phyloP scores from a whole-genome alignment of 2,113 vertebrate genomes.

The Capreolus pygargus region DNA sequence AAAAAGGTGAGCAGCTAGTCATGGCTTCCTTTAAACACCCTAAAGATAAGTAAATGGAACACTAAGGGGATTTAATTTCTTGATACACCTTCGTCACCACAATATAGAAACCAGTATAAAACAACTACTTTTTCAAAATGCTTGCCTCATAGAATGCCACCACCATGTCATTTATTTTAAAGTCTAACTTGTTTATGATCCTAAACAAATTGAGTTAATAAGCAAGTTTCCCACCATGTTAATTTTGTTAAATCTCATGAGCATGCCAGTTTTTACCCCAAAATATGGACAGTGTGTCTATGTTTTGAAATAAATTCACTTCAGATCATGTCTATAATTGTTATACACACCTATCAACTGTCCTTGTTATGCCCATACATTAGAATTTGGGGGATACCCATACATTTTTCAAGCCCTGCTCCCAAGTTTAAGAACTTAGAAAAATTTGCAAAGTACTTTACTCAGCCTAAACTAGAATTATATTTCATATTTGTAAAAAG shows the following conservation, averaged over 20 bases:
- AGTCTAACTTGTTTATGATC: not conserved
- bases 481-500: not conserved
- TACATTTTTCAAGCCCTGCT: not conserved
- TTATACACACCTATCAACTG: not conserved
- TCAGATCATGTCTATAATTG: not conserved
- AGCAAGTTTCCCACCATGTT: not conserved
- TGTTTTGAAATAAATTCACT: slow-evolving; percentile 1
- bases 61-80: not conserved
- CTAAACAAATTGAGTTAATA: not conserved
- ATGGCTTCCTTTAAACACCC: not conserved
- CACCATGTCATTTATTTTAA: not conserved
- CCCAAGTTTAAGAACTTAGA: not conserved
- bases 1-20: not conserved
- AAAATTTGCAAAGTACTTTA: not conserved
- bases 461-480: not conserved
- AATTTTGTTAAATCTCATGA: not conserved
- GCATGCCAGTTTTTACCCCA: not conserved
- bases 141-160: not conserved
- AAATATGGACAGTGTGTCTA: not conserved
- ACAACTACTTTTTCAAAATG: not conserved
- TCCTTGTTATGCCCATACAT: not conserved
- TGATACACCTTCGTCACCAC: not conserved
- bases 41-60: not conserved
- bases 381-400: not conserved
- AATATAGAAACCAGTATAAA: not conserved